These are phyloP conservation scores for Steromphala cineraria DNA, from an alignment of 2,888 invertebrate species.

Conservation along the genomic window DNA sequence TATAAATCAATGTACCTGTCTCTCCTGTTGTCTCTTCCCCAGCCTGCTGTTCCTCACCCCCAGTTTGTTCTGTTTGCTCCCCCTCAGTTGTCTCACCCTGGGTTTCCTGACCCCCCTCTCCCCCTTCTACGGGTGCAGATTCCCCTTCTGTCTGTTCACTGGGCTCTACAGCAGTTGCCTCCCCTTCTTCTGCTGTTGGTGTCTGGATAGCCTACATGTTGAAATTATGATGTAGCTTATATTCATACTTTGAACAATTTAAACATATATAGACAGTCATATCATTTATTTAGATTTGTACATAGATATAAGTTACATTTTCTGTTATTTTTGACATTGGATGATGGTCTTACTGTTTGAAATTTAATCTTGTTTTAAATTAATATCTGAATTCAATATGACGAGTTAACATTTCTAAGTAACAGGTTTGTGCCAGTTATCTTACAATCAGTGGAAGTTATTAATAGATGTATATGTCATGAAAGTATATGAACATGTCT, in stretches of 20 bases:
- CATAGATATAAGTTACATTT: background rate
- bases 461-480: no score
- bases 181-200: constrained; percentile 7
- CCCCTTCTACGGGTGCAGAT: constrained; percentile 7
- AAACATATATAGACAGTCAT: background rate
- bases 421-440: no score
- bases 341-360: background rate
- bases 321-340: background rate
- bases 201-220: background rate
- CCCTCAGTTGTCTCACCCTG: constrained; percentile 23
- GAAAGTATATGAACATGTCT: no score
- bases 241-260: background rate
- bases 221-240: background rate
- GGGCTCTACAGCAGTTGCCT: background rate
- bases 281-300: background rate
- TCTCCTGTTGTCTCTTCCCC: constrained; percentile 28
- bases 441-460: no score
- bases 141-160: constrained; percentile 21
- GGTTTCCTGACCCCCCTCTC: background rate
- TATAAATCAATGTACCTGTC: background rate
- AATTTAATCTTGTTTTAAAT: no score
- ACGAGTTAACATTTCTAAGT: no score
- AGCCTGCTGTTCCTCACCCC: constrained; percentile 11
- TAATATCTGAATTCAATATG: no score
- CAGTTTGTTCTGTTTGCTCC: background rate